Percentiles rank a stretch among this genome's conserved stretches.
phyloP scores from a whole-genome alignment of 2,888 invertebrate species.

The Scaptomyza cyrtandrae region DNA sequence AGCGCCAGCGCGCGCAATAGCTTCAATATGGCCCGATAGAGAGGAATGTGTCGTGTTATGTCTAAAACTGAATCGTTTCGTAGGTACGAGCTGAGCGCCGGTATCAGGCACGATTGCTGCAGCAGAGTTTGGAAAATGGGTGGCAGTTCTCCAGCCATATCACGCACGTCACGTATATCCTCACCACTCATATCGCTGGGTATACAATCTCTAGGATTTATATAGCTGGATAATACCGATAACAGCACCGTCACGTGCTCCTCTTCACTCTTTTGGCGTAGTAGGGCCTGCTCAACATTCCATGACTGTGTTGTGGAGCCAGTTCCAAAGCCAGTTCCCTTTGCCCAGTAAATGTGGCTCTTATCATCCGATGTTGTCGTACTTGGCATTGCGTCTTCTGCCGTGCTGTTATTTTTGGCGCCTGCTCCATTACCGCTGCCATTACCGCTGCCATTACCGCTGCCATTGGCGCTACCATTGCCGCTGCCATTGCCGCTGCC shows the following conservation, averaged over 20 bases:
- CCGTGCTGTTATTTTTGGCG: constrained; percentile 39
- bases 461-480: constrained; percentile 22
- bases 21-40: constrained; percentile 94
- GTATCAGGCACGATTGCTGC: constrained; percentile 92
- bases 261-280: constrained; percentile 95
- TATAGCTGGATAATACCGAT: constrained; percentile 93
- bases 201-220: constrained; percentile 89
- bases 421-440: constrained; percentile 25
- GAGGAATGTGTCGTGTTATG: constrained; percentile 98
- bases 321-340: constrained; percentile 98
- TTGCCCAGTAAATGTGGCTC: constrained; percentile 95
- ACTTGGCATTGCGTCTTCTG: constrained; percentile 75
- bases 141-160: constrained; percentile 87
- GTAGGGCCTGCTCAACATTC: constrained; percentile 97
- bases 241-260: constrained; percentile 95
- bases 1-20: constrained; percentile 91
- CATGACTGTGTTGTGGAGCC: constrained; percentile 97
- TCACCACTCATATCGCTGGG: constrained; percentile 83
- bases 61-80: constrained; percentile 98
- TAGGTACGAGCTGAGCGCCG: constrained; percentile 94
- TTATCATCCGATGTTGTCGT: constrained; percentile 87
- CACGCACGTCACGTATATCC: constrained; percentile 83
- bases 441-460: constrained; percentile 15
- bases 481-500: constrained; percentile 19
- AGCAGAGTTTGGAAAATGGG: constrained; percentile 90